phyloP scores from a whole-genome alignment of 2,888 invertebrate species.

The Fragum sueziense region DNA sequence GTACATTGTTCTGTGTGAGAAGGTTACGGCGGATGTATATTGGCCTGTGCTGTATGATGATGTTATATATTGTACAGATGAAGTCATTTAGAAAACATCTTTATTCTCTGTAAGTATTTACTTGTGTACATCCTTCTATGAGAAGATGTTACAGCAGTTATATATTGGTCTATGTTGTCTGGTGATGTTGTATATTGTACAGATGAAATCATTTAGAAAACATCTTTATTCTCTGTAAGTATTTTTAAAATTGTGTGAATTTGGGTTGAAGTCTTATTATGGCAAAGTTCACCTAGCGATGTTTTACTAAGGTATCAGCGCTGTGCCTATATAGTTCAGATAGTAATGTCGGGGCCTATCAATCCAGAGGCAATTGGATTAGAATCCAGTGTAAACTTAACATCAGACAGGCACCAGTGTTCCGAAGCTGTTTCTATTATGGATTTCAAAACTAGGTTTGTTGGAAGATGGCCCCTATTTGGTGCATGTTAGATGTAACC shows the following conservation, averaged over 20 bases:
- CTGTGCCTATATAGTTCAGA: too few species aligned
- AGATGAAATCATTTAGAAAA: conserved; percentile 2
- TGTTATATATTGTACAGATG: conserved; percentile 21
- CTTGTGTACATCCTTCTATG: neutral
- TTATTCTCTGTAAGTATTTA: conserved; percentile 5
- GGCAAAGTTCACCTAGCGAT: too few species aligned
- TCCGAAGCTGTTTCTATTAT: too few species aligned
- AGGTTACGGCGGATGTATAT: conserved; percentile 14
- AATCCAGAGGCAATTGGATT: too few species aligned
- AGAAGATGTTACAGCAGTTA: conserved; percentile 11
- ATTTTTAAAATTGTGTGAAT: neutral
- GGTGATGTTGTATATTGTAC: conserved; percentile 15
- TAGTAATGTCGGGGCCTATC: too few species aligned
- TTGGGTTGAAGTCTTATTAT: too few species aligned
- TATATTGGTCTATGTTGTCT: conserved; percentile 19
- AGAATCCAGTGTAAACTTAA: too few species aligned
- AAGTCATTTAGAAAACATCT: neutral
- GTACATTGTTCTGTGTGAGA: neutral
- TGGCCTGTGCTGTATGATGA: conserved; percentile 11
- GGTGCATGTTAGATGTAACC: too few species aligned
- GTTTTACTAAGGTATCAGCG: too few species aligned
- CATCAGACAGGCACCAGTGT: too few species aligned
- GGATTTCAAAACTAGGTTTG: too few species aligned
- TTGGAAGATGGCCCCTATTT: too few species aligned
- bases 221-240: conserved; percentile 10